Conservation (phyloP, 2,113 vertebrate genomes). For the Alosa alosa region DNA sequence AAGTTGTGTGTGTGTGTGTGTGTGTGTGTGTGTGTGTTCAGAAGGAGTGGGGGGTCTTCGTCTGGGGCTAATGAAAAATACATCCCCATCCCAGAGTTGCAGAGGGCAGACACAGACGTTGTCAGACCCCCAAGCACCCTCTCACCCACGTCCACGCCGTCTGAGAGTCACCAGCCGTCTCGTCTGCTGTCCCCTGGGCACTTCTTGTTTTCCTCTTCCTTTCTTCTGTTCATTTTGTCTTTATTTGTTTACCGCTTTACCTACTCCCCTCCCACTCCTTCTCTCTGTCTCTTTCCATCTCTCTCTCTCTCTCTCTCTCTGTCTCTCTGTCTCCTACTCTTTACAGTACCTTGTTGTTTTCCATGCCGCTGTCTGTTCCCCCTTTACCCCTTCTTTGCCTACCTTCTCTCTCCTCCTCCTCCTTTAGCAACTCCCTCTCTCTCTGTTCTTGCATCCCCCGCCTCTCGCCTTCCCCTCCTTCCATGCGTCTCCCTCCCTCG, state of each 20-base stretch:
- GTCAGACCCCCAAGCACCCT: slow-evolving; percentile 25
- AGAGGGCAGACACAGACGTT: slow-evolving; percentile 38
- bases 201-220: not conserved
- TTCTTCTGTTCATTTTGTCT: not conserved
- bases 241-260: not conserved
- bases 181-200: not conserved
- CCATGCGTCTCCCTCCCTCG: slow-evolving; percentile 27
- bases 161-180: not conserved
- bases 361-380: not conserved
- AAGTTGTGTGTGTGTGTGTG: not conserved
- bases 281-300: slow-evolving; percentile 27
- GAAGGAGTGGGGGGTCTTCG: slow-evolving; percentile 40
- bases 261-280: not conserved
- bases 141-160: not conserved
- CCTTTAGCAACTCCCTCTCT: slow-evolving; percentile 1
- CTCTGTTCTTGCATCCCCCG: slow-evolving; percentile 24
- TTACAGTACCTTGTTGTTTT: slow-evolving; percentile 20
- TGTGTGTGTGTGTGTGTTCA: not conserved
- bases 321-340: slow-evolving; percentile 33
- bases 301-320: slow-evolving; percentile 24
- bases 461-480: slow-evolving; percentile 20
- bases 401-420: slow-evolving; percentile 27
- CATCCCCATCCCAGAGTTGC: slow-evolving; percentile 51
- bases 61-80: slow-evolving; percentile 65
- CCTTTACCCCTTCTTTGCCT: not conserved